These are phyloP conservation scores for Heliconius congener DNA, from an alignment of 1,140 invertebrate genomes.

Conservation along the genomic window DNA sequence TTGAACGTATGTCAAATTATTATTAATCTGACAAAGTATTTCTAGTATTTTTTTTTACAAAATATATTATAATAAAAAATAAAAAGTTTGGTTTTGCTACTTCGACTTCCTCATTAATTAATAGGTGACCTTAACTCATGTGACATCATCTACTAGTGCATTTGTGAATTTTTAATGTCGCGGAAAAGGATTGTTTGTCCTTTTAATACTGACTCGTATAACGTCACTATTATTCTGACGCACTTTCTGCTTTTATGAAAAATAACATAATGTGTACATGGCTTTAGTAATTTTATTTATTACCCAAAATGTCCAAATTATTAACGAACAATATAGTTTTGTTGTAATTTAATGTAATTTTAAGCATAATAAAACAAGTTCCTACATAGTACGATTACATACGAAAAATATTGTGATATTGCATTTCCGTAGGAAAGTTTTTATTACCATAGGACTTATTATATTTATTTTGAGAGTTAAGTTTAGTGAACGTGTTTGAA, in stretches of 20 bases:
- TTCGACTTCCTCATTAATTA: conserved; percentile 44
- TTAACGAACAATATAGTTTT: not conserved
- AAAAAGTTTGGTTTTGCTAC: conserved; percentile 38
- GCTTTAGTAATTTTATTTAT: not conserved
- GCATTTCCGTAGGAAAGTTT: not conserved
- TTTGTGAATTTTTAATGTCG: conserved; percentile 37
- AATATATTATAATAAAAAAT: too few species aligned
- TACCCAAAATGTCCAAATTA: not conserved
- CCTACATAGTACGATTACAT: not conserved
- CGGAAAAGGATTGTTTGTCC: conserved; percentile 38
- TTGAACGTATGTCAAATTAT: not conserved
- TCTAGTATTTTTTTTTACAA: too few species aligned
- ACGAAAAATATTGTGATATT: not conserved
- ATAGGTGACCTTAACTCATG: conserved; percentile 44
- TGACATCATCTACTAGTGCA: conserved; percentile 43
- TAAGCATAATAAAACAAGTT: not conserved
- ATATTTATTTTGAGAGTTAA: not conserved
- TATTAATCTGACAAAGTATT: not conserved
- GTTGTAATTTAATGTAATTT: not conserved
- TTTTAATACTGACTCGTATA: conserved; percentile 32
- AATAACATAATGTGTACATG: not conserved
- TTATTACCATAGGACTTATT: not conserved
- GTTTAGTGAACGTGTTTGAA: not conserved
- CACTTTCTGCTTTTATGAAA: not conserved
- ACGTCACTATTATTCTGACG: not conserved